Evolutionary conservation across 2,888 invertebrate species (phyloP).

Genomic region (Osmoderma eremita): DNA sequence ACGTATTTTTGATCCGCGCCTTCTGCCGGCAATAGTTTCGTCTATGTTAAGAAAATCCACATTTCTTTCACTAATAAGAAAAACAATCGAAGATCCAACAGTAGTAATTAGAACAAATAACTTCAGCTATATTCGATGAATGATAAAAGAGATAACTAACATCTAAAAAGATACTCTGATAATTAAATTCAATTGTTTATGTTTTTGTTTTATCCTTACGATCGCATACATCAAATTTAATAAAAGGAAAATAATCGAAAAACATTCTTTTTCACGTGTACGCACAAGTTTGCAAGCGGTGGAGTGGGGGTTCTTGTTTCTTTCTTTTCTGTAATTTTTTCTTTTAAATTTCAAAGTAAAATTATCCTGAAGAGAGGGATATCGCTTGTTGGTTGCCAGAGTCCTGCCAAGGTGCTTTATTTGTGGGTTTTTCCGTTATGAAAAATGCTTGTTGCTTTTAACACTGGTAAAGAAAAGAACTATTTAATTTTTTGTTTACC

Average conservation of each 20-base stretch:
- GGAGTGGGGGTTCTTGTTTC: conserved; percentile 23
- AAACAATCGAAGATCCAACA: conserved; percentile 25
- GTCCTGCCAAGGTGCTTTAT: conserved; percentile 32
- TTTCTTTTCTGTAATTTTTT: not conserved
- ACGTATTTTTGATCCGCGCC: conserved; percentile 15
- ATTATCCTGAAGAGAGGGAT: not conserved
- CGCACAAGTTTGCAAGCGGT: conserved; percentile 31
- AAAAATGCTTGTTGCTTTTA: conserved; percentile 36
- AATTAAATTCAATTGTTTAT: conserved; percentile 18
- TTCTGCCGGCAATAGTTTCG: conserved; percentile 10
- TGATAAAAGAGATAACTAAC: conserved; percentile 5
- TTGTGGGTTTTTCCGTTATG: conserved; percentile 33
- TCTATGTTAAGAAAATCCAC: conserved; percentile 15
- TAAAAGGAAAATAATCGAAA: not conserved
- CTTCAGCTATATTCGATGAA: not conserved
- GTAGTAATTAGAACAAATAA: conserved; percentile 1
- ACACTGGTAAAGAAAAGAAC: conserved; percentile 32
- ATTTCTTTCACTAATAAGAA: not conserved
- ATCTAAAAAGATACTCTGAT: conserved; percentile 25
- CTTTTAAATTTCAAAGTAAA: conserved; percentile 19
- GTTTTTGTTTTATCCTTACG: not conserved
- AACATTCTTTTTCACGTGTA: conserved; percentile 17
- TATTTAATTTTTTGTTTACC: conserved; percentile 17
- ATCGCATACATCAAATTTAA: conserved; percentile 2
- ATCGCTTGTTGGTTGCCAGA: conserved; percentile 32